Conservation (phyloP, 2,888 invertebrate genomes). For the Pyrrhosoma nymphula region DNA sequence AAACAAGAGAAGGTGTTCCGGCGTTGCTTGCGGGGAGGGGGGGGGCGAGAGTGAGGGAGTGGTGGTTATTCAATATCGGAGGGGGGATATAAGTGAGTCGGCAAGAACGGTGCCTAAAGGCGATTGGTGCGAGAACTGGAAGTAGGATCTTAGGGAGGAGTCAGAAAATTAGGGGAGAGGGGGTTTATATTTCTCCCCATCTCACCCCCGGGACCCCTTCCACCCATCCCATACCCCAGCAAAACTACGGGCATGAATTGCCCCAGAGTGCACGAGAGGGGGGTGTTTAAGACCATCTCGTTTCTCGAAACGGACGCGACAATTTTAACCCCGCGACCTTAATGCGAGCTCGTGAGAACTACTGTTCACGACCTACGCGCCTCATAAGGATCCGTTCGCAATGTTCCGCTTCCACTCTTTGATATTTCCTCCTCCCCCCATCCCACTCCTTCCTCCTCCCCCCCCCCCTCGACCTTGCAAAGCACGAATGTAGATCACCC, state of each 20-base stretch:
- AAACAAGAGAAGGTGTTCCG: neutral
- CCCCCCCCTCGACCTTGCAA: neutral
- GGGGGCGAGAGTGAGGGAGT: neutral
- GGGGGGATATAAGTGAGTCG: neutral
- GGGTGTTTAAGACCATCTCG: neutral
- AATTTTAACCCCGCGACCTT: neutral
- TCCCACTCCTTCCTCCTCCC: neutral
- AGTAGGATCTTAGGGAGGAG: too few relatives aligned
- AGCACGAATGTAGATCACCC: neutral
- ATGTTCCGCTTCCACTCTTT: neutral
- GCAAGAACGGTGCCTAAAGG: neutral
- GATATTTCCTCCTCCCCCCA: neutral
- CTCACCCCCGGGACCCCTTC: neutral
- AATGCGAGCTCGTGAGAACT: conserved; percentile 25
- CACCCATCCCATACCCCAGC: neutral
- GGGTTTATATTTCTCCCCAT: neutral
- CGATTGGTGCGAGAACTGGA: neutral
- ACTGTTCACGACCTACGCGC: neutral
- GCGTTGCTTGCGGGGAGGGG: neutral
- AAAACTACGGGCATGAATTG: neutral
- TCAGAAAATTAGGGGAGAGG: neutral
- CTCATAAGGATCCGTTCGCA: neutral
- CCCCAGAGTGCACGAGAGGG: neutral
- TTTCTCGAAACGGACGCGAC: neutral
- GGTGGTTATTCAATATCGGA: conserved; percentile 19